phyloP scores from a whole-genome alignment of 92 coral and sea anemone genomes.

The Phenganax marumi region DNA sequence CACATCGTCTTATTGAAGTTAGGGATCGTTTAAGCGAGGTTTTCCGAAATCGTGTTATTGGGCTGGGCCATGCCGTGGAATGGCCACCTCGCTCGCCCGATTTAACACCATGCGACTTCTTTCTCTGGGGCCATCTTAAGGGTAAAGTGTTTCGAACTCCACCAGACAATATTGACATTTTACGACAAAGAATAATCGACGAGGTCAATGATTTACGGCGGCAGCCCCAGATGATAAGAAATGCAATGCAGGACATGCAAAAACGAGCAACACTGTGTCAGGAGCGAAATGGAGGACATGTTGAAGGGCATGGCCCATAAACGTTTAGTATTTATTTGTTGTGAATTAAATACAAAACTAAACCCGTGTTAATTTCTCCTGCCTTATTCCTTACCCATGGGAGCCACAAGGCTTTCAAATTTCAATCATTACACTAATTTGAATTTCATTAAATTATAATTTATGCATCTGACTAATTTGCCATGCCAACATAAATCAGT shows the following conservation, averaged over 20 bases:
- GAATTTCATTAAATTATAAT: too few relatives aligned
- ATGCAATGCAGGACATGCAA: conserved; percentile 9
- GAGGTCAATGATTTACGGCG: conserved; percentile 21
- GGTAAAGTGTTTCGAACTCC: conserved; percentile 28
- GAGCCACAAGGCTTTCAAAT: too few relatives aligned
- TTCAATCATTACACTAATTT: too few relatives aligned
- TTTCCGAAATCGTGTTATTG: conserved; percentile 25
- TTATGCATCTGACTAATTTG: too few relatives aligned
- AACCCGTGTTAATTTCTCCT: not conserved
- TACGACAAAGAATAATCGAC: conserved; percentile 35
- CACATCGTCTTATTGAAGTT: conserved; percentile 27
- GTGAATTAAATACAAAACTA: not conserved
- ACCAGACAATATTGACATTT: conserved; percentile 14
- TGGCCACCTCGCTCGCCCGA: conserved; percentile 36
- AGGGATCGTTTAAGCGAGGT: conserved; percentile 23
- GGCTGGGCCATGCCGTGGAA: conserved; percentile 5
- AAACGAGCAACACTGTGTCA: conserved; percentile 11
- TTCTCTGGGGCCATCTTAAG: conserved; percentile 38
- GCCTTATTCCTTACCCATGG: too few relatives aligned
- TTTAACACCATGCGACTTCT: conserved; percentile 40
- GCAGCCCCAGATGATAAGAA: conserved; percentile 15
- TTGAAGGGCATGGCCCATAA: conserved; percentile 24
- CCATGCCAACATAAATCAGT: not conserved
- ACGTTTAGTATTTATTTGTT: not conserved
- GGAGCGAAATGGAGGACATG: conserved; percentile 28